Evolutionary conservation across 2,113 vertebrate genomes (phyloP), one percentile per base, ranked within the genome.

Genomic region (Epinephelus lanceolatus): DNA sequence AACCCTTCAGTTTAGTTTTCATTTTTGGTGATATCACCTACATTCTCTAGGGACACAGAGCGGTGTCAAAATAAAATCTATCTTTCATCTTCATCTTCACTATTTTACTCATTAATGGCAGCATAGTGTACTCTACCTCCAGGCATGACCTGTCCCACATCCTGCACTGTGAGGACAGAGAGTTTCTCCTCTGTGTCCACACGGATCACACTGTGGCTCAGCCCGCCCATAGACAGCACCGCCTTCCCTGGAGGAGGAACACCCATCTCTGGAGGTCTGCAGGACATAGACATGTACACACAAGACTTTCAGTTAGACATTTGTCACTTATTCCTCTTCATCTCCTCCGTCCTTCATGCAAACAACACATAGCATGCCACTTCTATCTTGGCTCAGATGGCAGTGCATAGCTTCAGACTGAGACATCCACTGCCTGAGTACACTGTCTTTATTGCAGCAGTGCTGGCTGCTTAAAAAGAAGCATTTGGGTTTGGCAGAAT

Each of bases 181-280:
- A 99, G 83, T 83, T 99, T 99, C 91, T 99, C 98, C 88, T 99
- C 98, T 0, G 97, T 96, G 82, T 99, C 98, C 63, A 98, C 97
- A 65, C 98, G 95, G 91, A 99, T 98, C 89, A 99, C 98, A 0
- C 97, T 90, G 0, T 97, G 96, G 83, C 98, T 99, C 93, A 99
- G 95, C 49, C 97, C 96, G 4, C 94, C 96, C 98, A 99, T 99
- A 0, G 98, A 99, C 30, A 99, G 88, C 69, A 99, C 96, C 1
- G 97, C 98, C 93, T 97, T 99, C 59, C 98, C 97, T 2, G 98
- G 96, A 79, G 97, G 97, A 85, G 97, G 97, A 18, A 97, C 97
- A 15, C 96, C 97, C 90, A 96, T 80, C 78, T 98, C 98, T 63
- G 97, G 97, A 66, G 97, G 97, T 84, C 98, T 99, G 90, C 27